These are phyloP conservation scores for Electrophaes corylata DNA, from an alignment of 2,888 invertebrate genomes.

Conservation along the genomic window DNA sequence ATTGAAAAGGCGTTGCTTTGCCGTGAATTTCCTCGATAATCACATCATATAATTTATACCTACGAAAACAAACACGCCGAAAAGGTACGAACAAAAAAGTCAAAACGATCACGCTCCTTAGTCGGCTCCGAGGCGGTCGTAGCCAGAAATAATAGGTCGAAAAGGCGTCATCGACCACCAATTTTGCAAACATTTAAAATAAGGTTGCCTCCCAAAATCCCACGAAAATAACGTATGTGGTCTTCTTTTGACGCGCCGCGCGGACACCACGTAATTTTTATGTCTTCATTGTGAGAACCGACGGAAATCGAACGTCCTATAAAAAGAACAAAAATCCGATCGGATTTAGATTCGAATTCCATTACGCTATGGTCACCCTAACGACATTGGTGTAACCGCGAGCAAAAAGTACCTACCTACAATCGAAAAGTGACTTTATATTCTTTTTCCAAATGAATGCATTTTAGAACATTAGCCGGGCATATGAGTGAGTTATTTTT, in stretches of 20 bases:
- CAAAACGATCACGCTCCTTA: slow-evolving; percentile 66
- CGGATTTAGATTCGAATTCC: slow-evolving; percentile 68
- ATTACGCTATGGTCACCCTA: slow-evolving; percentile 69
- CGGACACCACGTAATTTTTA: slow-evolving; percentile 70
- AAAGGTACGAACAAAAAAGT: slow-evolving; percentile 50
- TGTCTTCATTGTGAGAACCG: slow-evolving; percentile 81
- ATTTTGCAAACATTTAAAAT: slow-evolving; percentile 71
- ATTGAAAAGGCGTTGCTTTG: slow-evolving; percentile 36
- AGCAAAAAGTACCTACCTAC: slow-evolving; percentile 60
- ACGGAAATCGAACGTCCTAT: slow-evolving; percentile 56
- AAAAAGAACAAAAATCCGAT: slow-evolving; percentile 58
- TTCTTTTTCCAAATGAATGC: slow-evolving; percentile 62
- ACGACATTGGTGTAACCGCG: slow-evolving; percentile 74
- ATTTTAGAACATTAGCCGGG: slow-evolving; percentile 43
- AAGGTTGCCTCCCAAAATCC: slow-evolving; percentile 62
- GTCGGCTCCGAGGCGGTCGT: slow-evolving; percentile 64
- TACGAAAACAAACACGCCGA: slow-evolving; percentile 80
- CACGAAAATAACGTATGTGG: slow-evolving; percentile 77
- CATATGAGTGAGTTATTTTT: slow-evolving; percentile 62
- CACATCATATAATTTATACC: slow-evolving; percentile 69
- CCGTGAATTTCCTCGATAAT: slow-evolving; percentile 74
- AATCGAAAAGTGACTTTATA: slow-evolving; percentile 66
- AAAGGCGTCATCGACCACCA: slow-evolving; percentile 80
- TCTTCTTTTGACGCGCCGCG: slow-evolving; percentile 76
- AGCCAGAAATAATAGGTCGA: slow-evolving; percentile 75